Base-by-base conservation (phyloP, 2,797 vertebrate genomes). In the Anguilla marmorata region DNA sequence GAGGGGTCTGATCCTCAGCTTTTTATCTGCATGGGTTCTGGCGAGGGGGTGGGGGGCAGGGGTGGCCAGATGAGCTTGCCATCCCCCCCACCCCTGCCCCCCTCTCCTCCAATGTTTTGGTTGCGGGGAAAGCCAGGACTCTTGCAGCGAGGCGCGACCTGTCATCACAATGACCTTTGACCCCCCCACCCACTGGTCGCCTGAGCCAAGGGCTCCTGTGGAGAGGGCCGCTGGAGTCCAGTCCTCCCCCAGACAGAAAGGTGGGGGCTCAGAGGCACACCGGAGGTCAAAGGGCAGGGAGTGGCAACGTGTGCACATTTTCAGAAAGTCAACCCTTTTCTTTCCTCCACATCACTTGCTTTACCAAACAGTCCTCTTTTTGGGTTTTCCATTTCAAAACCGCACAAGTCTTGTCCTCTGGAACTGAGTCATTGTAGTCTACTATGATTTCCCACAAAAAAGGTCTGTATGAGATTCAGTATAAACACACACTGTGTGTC, bases 121-220 rank as follows among this genome's bases (percentile, higher is more conserved):
- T 96, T 95, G 92, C 87, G 92, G 93, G 93, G 92, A 91, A 82
- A 92, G 92, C 93, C 90, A 86, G 91, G 91, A 94, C 92, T 93
- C 94, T 95, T 95, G 88, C 96, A 96, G 95, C 94, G 94, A 95
- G 94, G 94, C 94, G 94, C 95, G 94, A 89, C 91, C 96, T 97
- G 95, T 96, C 96, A 96, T 95, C 95, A 84, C 92, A 72, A 87
- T 94, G 96, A 96, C 93, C 96, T 96, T 92, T 91, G 94, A 95
- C 93, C 91, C 91, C 11, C 91, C 88, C 91, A 69, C 88, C 90
- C 24, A 24, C 63, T 1, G 1, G 63, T 6, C 89, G 93, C 92
- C 93, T 92, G 88, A 91, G 93, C 90, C 91, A 90, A 27, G 91
- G 93, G 92, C 94, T 92, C 93, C 91, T 89, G 89, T 92, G 92